Percentiles rank a stretch among this genome's conserved stretches.
Evolutionary conservation across 1,140 invertebrate genomes (phyloP).

Genomic region (Drosophila persimilis): DNA sequence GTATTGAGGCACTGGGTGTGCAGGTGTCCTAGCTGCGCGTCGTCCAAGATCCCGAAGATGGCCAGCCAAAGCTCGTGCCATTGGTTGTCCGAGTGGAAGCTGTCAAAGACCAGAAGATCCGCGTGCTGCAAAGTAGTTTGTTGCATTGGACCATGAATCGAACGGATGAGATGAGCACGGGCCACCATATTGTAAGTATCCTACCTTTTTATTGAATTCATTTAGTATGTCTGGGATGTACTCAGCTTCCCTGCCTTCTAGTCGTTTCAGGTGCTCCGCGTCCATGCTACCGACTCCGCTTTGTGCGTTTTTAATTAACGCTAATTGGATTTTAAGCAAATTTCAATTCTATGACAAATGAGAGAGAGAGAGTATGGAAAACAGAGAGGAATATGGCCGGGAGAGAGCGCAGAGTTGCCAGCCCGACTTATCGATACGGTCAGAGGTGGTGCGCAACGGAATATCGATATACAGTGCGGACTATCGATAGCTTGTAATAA

Average conservation of each 20-base stretch:
- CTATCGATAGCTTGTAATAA: too few species aligned
- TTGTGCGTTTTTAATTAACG: neutral
- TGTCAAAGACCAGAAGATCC: constrained; percentile 84
- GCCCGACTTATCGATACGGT: too few species aligned
- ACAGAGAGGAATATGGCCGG: too few species aligned
- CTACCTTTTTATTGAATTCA: constrained; percentile 69
- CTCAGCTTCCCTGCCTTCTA: constrained; percentile 61
- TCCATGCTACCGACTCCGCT: constrained; percentile 63
- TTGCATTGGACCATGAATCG: neutral
- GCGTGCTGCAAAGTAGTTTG: constrained; percentile 82
- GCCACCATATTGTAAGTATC: constrained; percentile 20
- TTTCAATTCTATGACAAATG: too few species aligned
- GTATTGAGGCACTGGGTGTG: constrained; percentile 84
- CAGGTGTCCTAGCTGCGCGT: constrained; percentile 74
- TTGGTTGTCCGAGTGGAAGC: constrained; percentile 83
- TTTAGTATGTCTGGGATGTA: constrained; percentile 58
- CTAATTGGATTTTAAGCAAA: constrained; percentile 14
- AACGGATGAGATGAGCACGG: neutral
- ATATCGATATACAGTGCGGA: too few species aligned
- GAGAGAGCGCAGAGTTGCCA: too few species aligned
- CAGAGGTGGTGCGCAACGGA: too few species aligned
- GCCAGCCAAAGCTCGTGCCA: constrained; percentile 84
- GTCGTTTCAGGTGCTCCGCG: constrained; percentile 61
- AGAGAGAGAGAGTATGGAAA: too few species aligned
- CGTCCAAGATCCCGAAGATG: constrained; percentile 84